A percentile compares a stretch with the other conserved stretches of the same genome.
Evolutionary conservation across 2,113 vertebrate genomes (phyloP).

Genomic region (Malurus cyaneus): DNA sequence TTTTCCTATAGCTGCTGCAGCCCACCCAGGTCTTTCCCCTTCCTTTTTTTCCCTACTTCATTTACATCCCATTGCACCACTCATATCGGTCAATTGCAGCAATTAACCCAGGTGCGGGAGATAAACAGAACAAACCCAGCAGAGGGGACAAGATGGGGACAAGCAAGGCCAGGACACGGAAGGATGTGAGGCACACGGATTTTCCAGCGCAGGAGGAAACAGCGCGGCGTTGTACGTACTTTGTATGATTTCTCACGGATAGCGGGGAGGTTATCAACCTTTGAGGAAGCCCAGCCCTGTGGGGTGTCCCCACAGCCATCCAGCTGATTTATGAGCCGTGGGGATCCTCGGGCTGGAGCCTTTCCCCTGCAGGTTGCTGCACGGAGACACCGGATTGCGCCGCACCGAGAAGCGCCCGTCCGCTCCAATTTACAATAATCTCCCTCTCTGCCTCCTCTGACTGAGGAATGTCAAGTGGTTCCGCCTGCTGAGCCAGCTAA

Average conservation of each 20-base stretch:
- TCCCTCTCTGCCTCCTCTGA: background rate
- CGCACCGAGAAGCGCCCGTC: fast-evolving
- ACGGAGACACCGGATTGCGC: background rate
- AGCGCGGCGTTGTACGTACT: fast-evolving
- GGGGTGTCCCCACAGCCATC: background rate
- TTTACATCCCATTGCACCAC: conserved; percentile 16
- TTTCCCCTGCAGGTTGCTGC: background rate
- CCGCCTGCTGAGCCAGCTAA: conserved; percentile 30
- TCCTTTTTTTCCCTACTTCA: background rate
- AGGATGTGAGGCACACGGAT: background rate
- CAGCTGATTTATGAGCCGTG: background rate
- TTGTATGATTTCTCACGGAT: background rate
- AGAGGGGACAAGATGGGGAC: background rate
- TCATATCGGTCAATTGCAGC: background rate
- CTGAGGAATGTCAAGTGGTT: conserved; percentile 38
- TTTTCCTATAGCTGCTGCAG: conserved; percentile 37
- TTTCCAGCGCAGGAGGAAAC: background rate
- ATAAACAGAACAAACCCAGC: conserved; percentile 14
- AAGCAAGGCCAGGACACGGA: background rate
- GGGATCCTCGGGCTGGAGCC: background rate
- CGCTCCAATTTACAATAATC: background rate
- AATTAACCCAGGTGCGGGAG: conserved; percentile 54
- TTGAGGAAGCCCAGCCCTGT: background rate
- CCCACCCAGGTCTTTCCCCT: conserved; percentile 42
- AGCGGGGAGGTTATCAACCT: background rate